A percentile compares a stretch with the other conserved stretches of the same genome.
Evolutionary conservation across 2,888 invertebrate species (phyloP).

Genomic region (Gymnoscelis rufifasciata): DNA sequence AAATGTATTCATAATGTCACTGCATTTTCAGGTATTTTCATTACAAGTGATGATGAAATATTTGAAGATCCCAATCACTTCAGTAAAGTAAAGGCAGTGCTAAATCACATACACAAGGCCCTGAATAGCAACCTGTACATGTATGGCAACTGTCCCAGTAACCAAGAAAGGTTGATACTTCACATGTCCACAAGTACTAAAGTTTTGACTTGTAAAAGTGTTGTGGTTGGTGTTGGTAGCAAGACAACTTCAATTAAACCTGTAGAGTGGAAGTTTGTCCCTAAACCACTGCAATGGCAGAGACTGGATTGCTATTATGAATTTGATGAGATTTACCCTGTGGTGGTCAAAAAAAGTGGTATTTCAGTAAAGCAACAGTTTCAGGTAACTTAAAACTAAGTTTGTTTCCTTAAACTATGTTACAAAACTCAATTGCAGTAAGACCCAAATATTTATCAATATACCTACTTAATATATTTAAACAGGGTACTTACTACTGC

Average conservation of each 20-base stretch:
- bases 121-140: slow-evolving; percentile 78
- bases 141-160: slow-evolving; percentile 76
- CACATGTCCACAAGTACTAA: slow-evolving; percentile 76
- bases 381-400: slow-evolving; percentile 70
- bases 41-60: slow-evolving; percentile 83
- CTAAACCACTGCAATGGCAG: slow-evolving; percentile 85
- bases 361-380: slow-evolving; percentile 84
- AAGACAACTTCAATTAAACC: slow-evolving; percentile 78
- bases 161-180: slow-evolving; percentile 82
- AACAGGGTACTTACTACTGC: too few relatives aligned
- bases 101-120: slow-evolving; percentile 78
- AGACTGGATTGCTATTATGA: slow-evolving; percentile 86
- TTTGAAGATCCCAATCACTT: slow-evolving; percentile 78
- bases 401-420: too few relatives aligned
- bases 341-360: slow-evolving; percentile 80
- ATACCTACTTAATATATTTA: too few relatives aligned
- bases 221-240: slow-evolving; percentile 72
- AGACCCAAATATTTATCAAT: too few relatives aligned
- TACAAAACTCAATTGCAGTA: too few relatives aligned
- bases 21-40: slow-evolving; percentile 82
- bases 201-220: slow-evolving; percentile 81
- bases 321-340: slow-evolving; percentile 86
- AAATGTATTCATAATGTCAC: too few relatives aligned
- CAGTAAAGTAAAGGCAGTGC: slow-evolving; percentile 78
- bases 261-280: slow-evolving; percentile 87